These are phyloP conservation scores for Chaetodon auriga DNA, from an alignment of 2,113 vertebrate genomes.

Conservation along the genomic window DNA sequence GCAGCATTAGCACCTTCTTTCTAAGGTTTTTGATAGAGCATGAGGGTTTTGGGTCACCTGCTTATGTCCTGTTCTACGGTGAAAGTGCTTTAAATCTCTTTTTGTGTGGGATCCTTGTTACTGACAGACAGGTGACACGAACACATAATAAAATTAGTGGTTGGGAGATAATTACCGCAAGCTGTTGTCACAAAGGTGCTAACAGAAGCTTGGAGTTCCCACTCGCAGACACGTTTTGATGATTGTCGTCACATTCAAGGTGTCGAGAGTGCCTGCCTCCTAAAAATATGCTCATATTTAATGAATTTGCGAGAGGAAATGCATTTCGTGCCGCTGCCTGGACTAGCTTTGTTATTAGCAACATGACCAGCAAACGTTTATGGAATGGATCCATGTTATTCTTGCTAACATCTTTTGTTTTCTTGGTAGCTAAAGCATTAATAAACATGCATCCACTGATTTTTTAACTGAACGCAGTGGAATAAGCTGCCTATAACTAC, in stretches of 20 bases:
- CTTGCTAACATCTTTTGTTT: not conserved
- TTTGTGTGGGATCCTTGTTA: conserved; percentile 4
- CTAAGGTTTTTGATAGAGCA: conserved; percentile 1
- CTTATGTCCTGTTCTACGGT: conserved; percentile 14
- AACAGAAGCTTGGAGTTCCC: not conserved
- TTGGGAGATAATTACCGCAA: not conserved
- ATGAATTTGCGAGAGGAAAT: not conserved
- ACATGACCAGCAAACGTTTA: not conserved
- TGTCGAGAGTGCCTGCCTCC: too few species aligned
- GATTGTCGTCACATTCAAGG: not conserved
- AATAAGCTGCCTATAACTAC: not conserved
- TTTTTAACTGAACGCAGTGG: not conserved
- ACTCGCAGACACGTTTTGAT: not conserved
- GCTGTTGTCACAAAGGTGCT: not conserved
- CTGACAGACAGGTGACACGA: not conserved
- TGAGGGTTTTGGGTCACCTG: conserved; percentile 5
- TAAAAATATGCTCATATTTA: not conserved
- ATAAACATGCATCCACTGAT: not conserved
- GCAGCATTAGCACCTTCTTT: conserved; percentile 15
- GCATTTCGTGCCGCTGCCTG: not conserved
- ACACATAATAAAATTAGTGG: not conserved
- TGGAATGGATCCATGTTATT: not conserved
- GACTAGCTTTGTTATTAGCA: not conserved
- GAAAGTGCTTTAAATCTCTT: not conserved
- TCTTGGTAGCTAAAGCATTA: not conserved